Evolutionary conservation across 2,797 vertebrate species (phyloP), one percentile per base, ranked within the genome.

Genomic region (Pseudotriccus pelzelni): DNA sequence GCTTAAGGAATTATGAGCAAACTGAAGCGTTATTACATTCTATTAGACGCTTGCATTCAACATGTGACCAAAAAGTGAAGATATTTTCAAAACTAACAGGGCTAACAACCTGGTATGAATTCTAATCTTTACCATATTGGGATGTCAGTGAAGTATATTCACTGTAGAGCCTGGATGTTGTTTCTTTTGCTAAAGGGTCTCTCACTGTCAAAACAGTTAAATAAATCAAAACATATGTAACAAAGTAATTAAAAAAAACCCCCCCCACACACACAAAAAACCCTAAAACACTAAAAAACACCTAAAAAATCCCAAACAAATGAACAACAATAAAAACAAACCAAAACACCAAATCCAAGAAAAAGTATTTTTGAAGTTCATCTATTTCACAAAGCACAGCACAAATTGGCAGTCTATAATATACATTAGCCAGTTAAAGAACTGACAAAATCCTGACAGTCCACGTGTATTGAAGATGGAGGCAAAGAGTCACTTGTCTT

Each of bases 171-270:
- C 20, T 3, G 7, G 10, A 56, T 84, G 41, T 5, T 44, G 1
- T 53, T 93, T 64, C 25, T 79, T 49, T 32, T 34, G 12, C 12
- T 72, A 15, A 52, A 49, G 15, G 60, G 6, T 20, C 7, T 95
- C 37, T 67, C 41, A 64, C 36, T 84, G 72, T 93, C 81, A 89
- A 89, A 96, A 94, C 37, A 75, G 19, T 83, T 95, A 97, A 96
- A 97, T 91, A 95, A 96, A 96, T 95, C 62, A 95, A 91, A 19
- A 8, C 14, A 53, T 41, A 91, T 93, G 12, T 89, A 97, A 95
- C 56, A 96, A 96, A 97, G 87, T 39, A 94, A 96, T 63, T 90
- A 87, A 3, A 1, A 30, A 30, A 39, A 10, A 5, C 8, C 3
- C 37, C 37, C 8, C 8, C 37, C 37, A 37, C 8, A 37, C 37